These are phyloP conservation scores for Cydia fagiglandana DNA, from an alignment of 1,140 invertebrate genomes.

Conservation along the genomic window DNA sequence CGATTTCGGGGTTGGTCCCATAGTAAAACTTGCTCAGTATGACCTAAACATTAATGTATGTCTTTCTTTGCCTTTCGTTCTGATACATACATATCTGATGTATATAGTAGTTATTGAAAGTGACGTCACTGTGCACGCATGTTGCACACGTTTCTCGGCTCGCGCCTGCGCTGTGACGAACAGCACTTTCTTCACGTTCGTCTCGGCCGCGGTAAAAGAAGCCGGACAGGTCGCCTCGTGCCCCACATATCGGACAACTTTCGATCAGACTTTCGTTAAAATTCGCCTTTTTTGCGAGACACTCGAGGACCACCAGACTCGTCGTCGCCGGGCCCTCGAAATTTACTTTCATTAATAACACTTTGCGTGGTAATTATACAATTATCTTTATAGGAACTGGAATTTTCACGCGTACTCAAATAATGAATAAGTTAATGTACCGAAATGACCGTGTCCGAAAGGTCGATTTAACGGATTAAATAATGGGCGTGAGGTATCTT, in stretches of 20 bases:
- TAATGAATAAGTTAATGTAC: background rate
- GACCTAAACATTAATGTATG: too few relatives aligned
- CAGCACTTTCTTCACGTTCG: slow-evolving; percentile 44
- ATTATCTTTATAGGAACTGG: background rate
- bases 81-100: too few relatives aligned
- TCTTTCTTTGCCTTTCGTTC: too few relatives aligned
- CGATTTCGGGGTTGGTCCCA: too few relatives aligned
- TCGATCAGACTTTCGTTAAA: slow-evolving; percentile 73
- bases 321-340: slow-evolving; percentile 48
- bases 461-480: background rate
- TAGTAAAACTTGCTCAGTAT: too few relatives aligned
- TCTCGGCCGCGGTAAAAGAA: slow-evolving; percentile 50
- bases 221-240: slow-evolving; percentile 64
- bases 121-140: slow-evolving; percentile 35
- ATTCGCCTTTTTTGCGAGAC: slow-evolving; percentile 51
- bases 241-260: slow-evolving; percentile 76
- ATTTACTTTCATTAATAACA: slow-evolving; percentile 48
- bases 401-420: background rate
- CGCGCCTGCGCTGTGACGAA: slow-evolving; percentile 31
- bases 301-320: slow-evolving; percentile 52
- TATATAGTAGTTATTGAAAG: background rate
- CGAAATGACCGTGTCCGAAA: background rate
- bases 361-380: slow-evolving; percentile 34
- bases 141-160: slow-evolving; percentile 31
- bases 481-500: background rate